Conservation (phyloP, 2,888 invertebrate genomes). For the Alloscopus bannaensis region DNA sequence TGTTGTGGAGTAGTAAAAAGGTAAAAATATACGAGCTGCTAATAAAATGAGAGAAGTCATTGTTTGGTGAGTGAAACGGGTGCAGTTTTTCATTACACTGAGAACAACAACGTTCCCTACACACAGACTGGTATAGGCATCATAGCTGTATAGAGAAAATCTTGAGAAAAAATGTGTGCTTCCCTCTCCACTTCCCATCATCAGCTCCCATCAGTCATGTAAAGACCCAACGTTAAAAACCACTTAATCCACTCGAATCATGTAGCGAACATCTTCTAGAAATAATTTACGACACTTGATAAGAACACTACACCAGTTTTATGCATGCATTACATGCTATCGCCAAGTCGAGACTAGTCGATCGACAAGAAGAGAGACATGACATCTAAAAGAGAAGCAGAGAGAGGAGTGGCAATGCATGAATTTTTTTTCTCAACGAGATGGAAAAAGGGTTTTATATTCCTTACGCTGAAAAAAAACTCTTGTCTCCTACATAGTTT, state of each 20-base stretch:
- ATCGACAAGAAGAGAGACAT: slow-evolving; percentile 24
- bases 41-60: slow-evolving; percentile 3
- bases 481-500: no score
- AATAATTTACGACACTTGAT: slow-evolving; percentile 41
- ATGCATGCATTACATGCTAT: slow-evolving; percentile 36
- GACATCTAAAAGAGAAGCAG: slow-evolving; percentile 10
- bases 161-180: neutral
- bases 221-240: slow-evolving; percentile 35
- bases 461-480: no score
- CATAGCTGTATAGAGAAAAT: neutral
- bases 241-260: slow-evolving; percentile 42
- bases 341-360: slow-evolving; percentile 13
- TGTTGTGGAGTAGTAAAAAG: no score
- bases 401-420: no score
- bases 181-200: slow-evolving; percentile 8
- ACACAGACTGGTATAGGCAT: neutral
- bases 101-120: neutral
- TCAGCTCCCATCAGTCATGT: slow-evolving; percentile 40
- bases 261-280: slow-evolving; percentile 32
- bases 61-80: slow-evolving; percentile 25
- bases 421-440: no score
- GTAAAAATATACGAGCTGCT: slow-evolving; percentile 1
- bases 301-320: slow-evolving; percentile 31
- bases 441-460: no score
- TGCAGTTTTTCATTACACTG: neutral